Conservation (phyloP, 2,797 vertebrate genomes). For the Forpus xanthops region DNA sequence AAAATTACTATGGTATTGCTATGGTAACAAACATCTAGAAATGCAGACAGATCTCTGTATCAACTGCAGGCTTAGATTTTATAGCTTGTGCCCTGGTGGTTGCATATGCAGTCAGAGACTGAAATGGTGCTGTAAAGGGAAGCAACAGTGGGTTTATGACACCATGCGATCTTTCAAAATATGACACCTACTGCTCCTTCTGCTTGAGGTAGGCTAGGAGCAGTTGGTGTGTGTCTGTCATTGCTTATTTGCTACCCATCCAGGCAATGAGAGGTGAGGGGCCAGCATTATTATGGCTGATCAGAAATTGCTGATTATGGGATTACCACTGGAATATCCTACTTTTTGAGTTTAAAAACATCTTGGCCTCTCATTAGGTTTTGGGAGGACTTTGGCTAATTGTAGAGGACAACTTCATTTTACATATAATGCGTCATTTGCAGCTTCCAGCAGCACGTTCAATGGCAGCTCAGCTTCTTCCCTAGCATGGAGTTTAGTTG, state of each 20-base stretch:
- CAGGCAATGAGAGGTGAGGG: neutral
- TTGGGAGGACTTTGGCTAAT: neutral
- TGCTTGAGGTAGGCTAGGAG: neutral
- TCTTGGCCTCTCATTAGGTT: neutral
- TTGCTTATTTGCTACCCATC: neutral
- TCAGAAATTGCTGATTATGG: neutral
- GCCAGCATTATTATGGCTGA: neutral
- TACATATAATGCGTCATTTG: neutral
- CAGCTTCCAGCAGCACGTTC: neutral
- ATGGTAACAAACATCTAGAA: slow-evolving; percentile 50
- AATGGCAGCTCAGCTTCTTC: neutral
- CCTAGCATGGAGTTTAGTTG: neutral
- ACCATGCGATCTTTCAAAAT: neutral
- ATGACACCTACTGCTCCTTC: neutral
- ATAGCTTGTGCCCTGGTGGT: neutral
- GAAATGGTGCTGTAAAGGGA: slow-evolving; percentile 9
- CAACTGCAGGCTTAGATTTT: neutral
- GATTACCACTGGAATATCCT: neutral
- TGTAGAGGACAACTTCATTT: neutral
- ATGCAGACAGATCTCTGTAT: neutral
- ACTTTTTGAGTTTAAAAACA: neutral
- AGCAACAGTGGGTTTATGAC: neutral
- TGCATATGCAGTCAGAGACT: neutral
- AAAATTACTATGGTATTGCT: slow-evolving; percentile 27
- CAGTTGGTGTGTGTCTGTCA: neutral